Evolutionary conservation across 2,888 invertebrate genomes (phyloP).

Genomic region (Leptinotarsa juncta): DNA sequence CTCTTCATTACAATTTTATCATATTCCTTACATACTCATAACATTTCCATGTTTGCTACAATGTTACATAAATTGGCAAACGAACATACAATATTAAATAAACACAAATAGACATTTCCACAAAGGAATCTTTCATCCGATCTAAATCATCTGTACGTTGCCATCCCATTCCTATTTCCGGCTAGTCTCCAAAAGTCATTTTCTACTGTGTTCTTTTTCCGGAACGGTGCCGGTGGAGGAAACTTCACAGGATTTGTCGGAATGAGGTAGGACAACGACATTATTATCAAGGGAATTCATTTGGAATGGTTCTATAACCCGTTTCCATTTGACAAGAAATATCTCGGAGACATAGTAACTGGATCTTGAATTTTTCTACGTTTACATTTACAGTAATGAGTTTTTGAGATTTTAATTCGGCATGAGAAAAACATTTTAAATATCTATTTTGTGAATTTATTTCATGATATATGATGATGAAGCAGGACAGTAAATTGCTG

Average conservation of each 20-base stretch:
- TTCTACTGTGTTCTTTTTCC: conserved; percentile 16
- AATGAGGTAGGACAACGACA: conserved; percentile 2
- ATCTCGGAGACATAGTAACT: background rate
- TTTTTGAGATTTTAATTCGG: no score
- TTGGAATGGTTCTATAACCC: conserved; percentile 4
- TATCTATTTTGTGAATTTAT: no score
- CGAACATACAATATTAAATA: background rate
- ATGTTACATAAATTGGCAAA: no score
- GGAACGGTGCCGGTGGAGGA: conserved; percentile 21
- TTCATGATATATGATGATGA: no score
- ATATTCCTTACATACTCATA: no score
- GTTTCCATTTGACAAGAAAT: conserved; percentile 5
- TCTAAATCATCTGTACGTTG: conserved; percentile 23
- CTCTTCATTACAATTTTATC: no score
- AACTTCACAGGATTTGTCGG: conserved; percentile 22
- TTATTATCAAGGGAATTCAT: conserved; percentile 21
- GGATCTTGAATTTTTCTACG: background rate
- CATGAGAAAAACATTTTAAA: no score
- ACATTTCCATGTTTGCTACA: no score
- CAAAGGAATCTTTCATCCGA: background rate
- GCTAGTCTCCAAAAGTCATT: conserved; percentile 26
- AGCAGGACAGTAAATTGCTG: no score
- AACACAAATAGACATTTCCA: background rate
- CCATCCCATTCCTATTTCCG: conserved; percentile 19
- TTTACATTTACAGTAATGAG: background rate